Evolutionary conservation across 2,888 invertebrate genomes (phyloP).

Genomic region (Tupiocoris notatus): DNA sequence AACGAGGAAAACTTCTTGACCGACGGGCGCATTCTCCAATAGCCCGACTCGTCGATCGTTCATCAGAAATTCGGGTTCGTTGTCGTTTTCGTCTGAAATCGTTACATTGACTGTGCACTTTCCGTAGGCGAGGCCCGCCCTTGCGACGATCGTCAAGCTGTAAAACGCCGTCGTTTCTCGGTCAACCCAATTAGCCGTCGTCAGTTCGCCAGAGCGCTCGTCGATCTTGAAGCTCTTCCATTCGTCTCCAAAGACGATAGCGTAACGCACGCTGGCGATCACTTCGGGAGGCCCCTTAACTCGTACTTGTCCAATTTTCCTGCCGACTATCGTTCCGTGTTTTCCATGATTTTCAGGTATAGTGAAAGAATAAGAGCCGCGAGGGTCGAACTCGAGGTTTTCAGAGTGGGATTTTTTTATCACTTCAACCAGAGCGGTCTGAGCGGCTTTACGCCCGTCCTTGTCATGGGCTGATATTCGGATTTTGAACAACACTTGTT

Average conservation of each 20-base stretch:
- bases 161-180: constrained; percentile 77
- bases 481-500: constrained; percentile 69
- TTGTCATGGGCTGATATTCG: constrained; percentile 78
- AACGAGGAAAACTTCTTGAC: constrained; percentile 87
- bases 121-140: constrained; percentile 72
- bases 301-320: constrained; percentile 76
- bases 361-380: constrained; percentile 76
- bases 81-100: constrained; percentile 86
- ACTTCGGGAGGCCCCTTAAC: constrained; percentile 55
- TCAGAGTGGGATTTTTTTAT: constrained; percentile 71
- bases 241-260: constrained; percentile 78
- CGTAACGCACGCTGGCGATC: constrained; percentile 62
- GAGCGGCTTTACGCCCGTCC: constrained; percentile 69
- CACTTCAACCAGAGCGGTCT: constrained; percentile 78
- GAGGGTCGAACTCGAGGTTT: constrained; percentile 71
- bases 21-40: constrained; percentile 87
- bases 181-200: constrained; percentile 76
- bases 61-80: constrained; percentile 77
- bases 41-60: constrained; percentile 77
- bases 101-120: constrained; percentile 77
- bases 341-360: constrained; percentile 77
- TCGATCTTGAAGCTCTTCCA: constrained; percentile 77
- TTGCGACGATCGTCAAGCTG: constrained; percentile 76
- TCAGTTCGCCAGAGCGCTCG: constrained; percentile 73
- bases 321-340: constrained; percentile 60